Evolutionary conservation across 2,797 vertebrate genomes (phyloP).

Genomic region (Karalla daura): DNA sequence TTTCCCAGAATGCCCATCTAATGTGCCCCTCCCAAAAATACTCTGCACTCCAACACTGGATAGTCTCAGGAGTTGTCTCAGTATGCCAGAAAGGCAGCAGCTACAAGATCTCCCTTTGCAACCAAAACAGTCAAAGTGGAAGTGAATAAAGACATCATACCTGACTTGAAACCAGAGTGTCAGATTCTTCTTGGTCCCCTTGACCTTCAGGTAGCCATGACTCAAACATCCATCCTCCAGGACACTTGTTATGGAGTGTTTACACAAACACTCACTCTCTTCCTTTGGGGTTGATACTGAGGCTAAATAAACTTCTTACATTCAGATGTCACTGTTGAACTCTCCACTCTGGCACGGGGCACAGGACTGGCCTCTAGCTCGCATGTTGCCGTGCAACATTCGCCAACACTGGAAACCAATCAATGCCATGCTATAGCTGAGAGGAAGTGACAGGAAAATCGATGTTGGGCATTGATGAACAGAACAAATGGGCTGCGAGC

Average conservation of each 20-base stretch:
- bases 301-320: conserved; percentile 19
- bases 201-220: conserved; percentile 19
- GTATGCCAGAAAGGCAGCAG: not conserved
- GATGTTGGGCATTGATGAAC: conserved; percentile 67
- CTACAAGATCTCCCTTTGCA: conserved; percentile 15
- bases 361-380: conserved; percentile 63
- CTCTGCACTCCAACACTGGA: conserved; percentile 20
- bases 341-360: conserved; percentile 51
- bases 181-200: conserved; percentile 24
- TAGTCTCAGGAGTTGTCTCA: conserved; percentile 6
- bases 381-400: conserved; percentile 51
- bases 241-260: conserved; percentile 14
- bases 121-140: conserved; percentile 1
- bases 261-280: conserved; percentile 25
- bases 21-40: conserved; percentile 56
- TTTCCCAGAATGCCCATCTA: conserved; percentile 56
- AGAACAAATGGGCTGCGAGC: conserved; percentile 58
- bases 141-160: conserved; percentile 50
- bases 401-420: conserved; percentile 61
- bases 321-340: conserved; percentile 44
- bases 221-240: conserved; percentile 34
- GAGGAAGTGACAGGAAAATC: conserved; percentile 69
- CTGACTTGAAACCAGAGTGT: conserved; percentile 52
- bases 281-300: conserved; percentile 36
- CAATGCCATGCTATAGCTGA: conserved; percentile 69